Percentiles rank a stretch among this genome's conserved stretches.
Evolutionary conservation across 2,113 vertebrate species (phyloP).

Genomic region (Danionella cerebrum): DNA sequence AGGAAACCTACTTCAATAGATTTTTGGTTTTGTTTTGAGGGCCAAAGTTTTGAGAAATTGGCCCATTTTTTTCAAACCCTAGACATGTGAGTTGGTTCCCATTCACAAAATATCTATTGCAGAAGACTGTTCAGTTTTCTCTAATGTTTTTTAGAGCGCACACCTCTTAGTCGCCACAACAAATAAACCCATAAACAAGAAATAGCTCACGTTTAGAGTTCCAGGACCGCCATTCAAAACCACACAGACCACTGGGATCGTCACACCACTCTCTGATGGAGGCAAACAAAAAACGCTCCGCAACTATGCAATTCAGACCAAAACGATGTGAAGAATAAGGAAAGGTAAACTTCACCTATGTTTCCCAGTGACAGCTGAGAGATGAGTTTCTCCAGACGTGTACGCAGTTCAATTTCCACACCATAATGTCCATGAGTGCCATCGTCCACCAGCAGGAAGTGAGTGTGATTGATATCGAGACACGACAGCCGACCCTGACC

Average conservation of each 20-base stretch:
- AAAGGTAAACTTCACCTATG: conserved; percentile 41
- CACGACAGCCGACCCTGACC: conserved; percentile 77
- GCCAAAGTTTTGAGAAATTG: too few relatives aligned
- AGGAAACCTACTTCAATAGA: too few relatives aligned
- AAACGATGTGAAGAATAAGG: neutral
- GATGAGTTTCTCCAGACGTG: conserved; percentile 81
- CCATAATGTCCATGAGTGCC: conserved; percentile 82
- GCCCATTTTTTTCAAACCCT: too few relatives aligned
- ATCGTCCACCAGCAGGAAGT: conserved; percentile 92
- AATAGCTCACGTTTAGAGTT: conserved; percentile 77
- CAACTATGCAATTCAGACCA: neutral
- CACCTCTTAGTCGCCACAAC: too few relatives aligned
- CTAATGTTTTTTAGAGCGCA: too few relatives aligned
- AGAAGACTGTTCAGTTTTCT: too few relatives aligned
- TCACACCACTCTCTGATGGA: conserved; percentile 62
- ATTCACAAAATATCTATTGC: too few relatives aligned
- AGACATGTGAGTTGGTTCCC: too few relatives aligned
- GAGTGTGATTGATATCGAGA: conserved; percentile 89
- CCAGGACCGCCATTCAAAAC: conserved; percentile 91
- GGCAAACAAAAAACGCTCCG: neutral
- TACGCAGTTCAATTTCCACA: conserved; percentile 77
- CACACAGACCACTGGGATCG: conserved; percentile 86
- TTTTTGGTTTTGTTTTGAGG: too few relatives aligned
- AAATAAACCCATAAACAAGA: too few relatives aligned
- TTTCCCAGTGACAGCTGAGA: conserved; percentile 68